Percentiles rank a stretch among this genome's conserved stretches.
These are phyloP conservation scores for Neolamprologus fasciatus DNA, from an alignment of 2,113 vertebrate species.

Conservation along the genomic window DNA sequence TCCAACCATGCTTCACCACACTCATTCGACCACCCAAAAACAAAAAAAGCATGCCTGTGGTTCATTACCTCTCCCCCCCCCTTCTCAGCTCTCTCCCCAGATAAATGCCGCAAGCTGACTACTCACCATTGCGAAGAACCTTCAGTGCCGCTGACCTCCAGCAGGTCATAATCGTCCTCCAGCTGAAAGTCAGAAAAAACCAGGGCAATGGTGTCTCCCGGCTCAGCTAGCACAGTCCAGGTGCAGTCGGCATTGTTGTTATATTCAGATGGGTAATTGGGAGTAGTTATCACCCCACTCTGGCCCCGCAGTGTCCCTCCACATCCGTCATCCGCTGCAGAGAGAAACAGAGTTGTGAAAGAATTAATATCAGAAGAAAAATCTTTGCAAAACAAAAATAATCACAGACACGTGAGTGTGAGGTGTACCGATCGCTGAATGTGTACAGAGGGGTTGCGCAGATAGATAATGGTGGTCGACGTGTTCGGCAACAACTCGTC, in stretches of 20 bases:
- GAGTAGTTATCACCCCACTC: slow-evolving; percentile 93
- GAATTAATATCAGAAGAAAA: background rate
- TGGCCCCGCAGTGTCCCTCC: slow-evolving; percentile 93
- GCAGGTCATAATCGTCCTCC: slow-evolving; percentile 92
- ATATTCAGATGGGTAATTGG: slow-evolving; percentile 92
- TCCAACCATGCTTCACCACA: background rate
- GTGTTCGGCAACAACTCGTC: background rate
- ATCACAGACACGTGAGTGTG: background rate
- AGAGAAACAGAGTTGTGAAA: background rate
- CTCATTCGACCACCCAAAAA: background rate
- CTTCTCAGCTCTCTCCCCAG: background rate
- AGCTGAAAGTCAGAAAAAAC: slow-evolving; percentile 96
- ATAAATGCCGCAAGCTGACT: background rate
- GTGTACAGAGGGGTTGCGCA: background rate
- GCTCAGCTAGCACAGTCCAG: slow-evolving; percentile 95
- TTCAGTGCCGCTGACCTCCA: slow-evolving; percentile 94
- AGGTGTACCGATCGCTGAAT: background rate
- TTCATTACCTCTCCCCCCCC: background rate
- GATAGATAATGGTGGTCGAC: background rate
- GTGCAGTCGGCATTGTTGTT: slow-evolving; percentile 96
- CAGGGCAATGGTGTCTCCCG: slow-evolving; percentile 95
- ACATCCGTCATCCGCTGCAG: slow-evolving; percentile 89
- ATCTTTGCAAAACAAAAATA: background rate
- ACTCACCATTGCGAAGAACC: slow-evolving; percentile 95
- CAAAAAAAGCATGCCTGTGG: background rate